These are phyloP conservation scores for Amphimallon solstitiale DNA, from an alignment of 2,888 invertebrate species.

Conservation along the genomic window DNA sequence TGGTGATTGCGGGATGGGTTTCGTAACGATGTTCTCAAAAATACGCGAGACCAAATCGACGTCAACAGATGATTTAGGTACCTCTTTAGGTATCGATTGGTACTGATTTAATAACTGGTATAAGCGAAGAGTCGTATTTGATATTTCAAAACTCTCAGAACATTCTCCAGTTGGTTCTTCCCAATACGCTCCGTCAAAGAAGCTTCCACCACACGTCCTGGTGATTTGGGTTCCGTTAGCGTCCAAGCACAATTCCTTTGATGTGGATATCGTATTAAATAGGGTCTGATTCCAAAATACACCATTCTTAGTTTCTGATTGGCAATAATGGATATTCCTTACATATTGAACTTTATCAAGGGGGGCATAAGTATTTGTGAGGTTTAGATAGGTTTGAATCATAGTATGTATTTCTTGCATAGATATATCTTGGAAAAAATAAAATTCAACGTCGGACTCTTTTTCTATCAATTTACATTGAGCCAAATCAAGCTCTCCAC, in stretches of 20 bases:
- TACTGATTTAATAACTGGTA: neutral
- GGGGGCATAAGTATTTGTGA: no score
- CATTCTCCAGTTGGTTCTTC: slow-evolving; percentile 3
- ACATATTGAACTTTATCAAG: neutral
- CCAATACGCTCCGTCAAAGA: slow-evolving; percentile 19
- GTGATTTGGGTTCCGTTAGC: slow-evolving; percentile 2
- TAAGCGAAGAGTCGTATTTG: neutral
- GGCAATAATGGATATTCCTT: slow-evolving; percentile 14
- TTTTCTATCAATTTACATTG: neutral
- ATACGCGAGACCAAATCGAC: slow-evolving; percentile 14
- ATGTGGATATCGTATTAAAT: neutral
- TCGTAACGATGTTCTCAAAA: slow-evolving; percentile 2
- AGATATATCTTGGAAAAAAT: neutral
- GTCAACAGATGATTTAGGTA: slow-evolving; percentile 5
- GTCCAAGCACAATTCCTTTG: slow-evolving; percentile 14
- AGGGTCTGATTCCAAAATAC: slow-evolving; percentile 1
- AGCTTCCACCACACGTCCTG: slow-evolving; percentile 21
- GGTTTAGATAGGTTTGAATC: no score
- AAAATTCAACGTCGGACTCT: neutral
- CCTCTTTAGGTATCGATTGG: neutral
- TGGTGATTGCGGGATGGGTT: neutral
- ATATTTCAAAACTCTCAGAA: neutral
- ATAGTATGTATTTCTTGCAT: no score
- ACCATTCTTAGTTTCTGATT: neutral
- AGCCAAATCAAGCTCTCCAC: neutral